Evolutionary conservation across 2,888 invertebrate genomes (phyloP).

Genomic region (Poecilobothrus nobilitatus): DNA sequence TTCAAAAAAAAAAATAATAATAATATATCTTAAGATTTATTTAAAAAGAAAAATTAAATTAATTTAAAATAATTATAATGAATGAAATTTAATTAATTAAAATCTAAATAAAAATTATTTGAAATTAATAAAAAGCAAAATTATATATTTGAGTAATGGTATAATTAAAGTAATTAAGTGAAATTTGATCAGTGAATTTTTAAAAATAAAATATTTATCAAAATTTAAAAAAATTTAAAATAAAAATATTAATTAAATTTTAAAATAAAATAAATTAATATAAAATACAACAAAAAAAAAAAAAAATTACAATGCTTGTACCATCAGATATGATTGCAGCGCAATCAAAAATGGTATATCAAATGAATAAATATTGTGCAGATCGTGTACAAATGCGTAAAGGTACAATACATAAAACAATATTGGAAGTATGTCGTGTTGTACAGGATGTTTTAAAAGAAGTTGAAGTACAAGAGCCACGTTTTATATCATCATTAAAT

Average conservation of each 20-base stretch:
- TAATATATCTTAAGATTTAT: too few species aligned
- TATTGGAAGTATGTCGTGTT: slow-evolving; percentile 83
- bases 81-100: not conserved
- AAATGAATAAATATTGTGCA: slow-evolving; percentile 90
- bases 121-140: not conserved
- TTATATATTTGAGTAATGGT: not conserved
- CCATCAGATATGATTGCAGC: slow-evolving; percentile 91
- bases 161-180: too few species aligned
- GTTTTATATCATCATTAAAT: slow-evolving; percentile 85
- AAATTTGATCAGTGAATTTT: too few species aligned
- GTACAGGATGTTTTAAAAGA: slow-evolving; percentile 93
- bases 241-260: too few species aligned
- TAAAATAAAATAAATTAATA: not conserved
- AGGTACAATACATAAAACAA: slow-evolving; percentile 77
- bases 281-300: slow-evolving; percentile 16
- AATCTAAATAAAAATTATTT: not conserved
- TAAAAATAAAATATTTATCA: slow-evolving; percentile 11
- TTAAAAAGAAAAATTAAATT: not conserved
- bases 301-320: slow-evolving; percentile 59
- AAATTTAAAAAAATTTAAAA: slow-evolving; percentile 15
- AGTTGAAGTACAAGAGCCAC: slow-evolving; percentile 90
- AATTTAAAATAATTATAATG: too few species aligned
- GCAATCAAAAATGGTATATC: slow-evolving; percentile 91
- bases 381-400: slow-evolving; percentile 84
- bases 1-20: too few species aligned